Conservation (phyloP, 2,888 invertebrate genomes). For the Papilio protenor region DNA sequence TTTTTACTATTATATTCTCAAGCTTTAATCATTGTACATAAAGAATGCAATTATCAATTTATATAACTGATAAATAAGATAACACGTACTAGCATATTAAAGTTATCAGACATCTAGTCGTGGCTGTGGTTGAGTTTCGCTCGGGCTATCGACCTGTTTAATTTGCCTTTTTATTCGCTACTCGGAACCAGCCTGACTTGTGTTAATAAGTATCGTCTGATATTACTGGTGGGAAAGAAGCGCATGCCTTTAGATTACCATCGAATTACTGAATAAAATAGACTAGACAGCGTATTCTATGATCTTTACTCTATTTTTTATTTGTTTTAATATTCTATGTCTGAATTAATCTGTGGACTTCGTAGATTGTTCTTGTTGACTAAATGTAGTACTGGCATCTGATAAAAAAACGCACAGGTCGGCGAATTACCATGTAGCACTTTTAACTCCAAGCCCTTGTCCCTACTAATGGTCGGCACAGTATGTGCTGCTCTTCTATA, state of each 20-base stretch:
- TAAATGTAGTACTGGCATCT: not conserved
- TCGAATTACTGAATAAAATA: not conserved
- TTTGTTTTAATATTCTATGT: not conserved
- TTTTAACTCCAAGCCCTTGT: too few relatives aligned
- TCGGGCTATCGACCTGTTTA: constrained; percentile 39
- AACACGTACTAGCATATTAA: constrained; percentile 1
- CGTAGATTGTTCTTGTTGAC: not conserved
- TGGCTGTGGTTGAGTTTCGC: constrained; percentile 23
- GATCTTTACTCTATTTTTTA: not conserved
- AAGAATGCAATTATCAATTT: constrained; percentile 17
- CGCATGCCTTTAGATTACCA: not conserved
- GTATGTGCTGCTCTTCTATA: too few relatives aligned
- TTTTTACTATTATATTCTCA: not conserved
- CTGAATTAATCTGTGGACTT: not conserved
- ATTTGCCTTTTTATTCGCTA: constrained; percentile 18
- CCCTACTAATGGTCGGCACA: too few relatives aligned
- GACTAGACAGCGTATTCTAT: not conserved
- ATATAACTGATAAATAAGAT: not conserved
- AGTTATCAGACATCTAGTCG: constrained; percentile 26
- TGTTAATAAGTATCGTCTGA: constrained; percentile 29
- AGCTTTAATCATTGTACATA: constrained; percentile 1
- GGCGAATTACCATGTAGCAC: too few relatives aligned
- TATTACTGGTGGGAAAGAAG: constrained; percentile 22
- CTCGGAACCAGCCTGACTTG: constrained; percentile 35
- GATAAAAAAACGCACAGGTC: too few relatives aligned